phyloP scores from a whole-genome alignment of 2,888 invertebrate genomes.

The Mechanitis messenoides region DNA sequence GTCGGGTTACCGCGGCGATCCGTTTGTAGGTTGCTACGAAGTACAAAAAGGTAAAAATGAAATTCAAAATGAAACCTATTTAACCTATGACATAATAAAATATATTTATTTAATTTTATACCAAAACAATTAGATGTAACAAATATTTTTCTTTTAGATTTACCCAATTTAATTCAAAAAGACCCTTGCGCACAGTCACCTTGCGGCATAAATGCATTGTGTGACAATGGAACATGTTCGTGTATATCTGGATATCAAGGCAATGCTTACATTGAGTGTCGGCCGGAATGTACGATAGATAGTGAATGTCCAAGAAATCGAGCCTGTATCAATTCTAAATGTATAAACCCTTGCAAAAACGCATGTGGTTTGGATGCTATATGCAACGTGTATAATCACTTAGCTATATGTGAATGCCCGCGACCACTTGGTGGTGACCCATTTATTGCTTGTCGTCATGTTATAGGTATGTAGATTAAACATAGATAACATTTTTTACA shows the following conservation, averaged over 20 bases:
- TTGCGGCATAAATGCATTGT: slow-evolving; percentile 80
- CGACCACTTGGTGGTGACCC: slow-evolving; percentile 86
- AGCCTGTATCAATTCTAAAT: slow-evolving; percentile 84
- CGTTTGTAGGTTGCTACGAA: slow-evolving; percentile 76
- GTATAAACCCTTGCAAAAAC: slow-evolving; percentile 84
- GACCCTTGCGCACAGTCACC: slow-evolving; percentile 79
- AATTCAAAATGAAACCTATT: no score
- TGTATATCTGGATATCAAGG: slow-evolving; percentile 80
- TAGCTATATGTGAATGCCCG: slow-evolving; percentile 86
- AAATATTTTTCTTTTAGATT: slow-evolving; percentile 42
- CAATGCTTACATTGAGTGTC: slow-evolving; percentile 81
- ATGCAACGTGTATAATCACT: slow-evolving; percentile 86
- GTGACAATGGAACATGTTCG: slow-evolving; percentile 77
- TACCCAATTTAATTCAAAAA: slow-evolving; percentile 46
- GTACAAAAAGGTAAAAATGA: slow-evolving; percentile 44
- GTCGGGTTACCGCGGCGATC: slow-evolving; percentile 82
- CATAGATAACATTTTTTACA: no score
- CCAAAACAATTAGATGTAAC: slow-evolving; percentile 1
- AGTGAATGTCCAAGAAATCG: slow-evolving; percentile 83
- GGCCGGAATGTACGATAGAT: slow-evolving; percentile 85
- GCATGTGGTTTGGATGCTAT: slow-evolving; percentile 83
- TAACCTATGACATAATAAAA: not conserved
- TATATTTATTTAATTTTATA: not conserved
- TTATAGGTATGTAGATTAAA: slow-evolving; percentile 54
- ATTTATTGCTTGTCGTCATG: slow-evolving; percentile 80